These are phyloP conservation scores for Charina bottae DNA, from an alignment of 2,113 vertebrate genomes.

Conservation along the genomic window DNA sequence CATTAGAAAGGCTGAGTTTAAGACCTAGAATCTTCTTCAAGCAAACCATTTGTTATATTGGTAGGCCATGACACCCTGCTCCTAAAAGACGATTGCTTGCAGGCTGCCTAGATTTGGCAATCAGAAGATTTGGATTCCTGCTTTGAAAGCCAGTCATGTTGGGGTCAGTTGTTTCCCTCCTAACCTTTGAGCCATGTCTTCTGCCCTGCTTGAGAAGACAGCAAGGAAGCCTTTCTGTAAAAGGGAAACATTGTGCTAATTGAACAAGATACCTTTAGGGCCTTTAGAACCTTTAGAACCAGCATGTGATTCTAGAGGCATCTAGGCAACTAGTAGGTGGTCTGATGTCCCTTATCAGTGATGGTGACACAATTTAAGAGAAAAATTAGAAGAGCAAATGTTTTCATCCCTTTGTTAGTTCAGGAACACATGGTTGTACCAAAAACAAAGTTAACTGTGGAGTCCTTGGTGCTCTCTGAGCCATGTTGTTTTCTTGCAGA, in stretches of 20 bases:
- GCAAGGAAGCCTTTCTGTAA: not conserved
- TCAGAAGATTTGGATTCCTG: not conserved
- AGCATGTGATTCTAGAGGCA: not conserved
- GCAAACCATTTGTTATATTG: not conserved
- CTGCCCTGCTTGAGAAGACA: not conserved
- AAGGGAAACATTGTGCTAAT: not conserved
- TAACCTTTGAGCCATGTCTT: not conserved
- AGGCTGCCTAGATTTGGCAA: not conserved
- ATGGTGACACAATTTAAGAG: not conserved
- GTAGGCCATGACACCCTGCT: not conserved
- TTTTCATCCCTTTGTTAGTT: not conserved
- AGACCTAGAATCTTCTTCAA: not conserved
- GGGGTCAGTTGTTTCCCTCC: not conserved
- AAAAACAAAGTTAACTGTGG: fast-evolving
- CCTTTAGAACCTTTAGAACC: too few relatives aligned
- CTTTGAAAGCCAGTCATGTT: not conserved
- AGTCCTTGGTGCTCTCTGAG: too few relatives aligned
- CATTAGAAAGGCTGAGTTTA: not conserved
- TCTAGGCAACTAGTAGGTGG: not conserved
- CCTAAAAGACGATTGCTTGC: not conserved
- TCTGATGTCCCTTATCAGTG: not conserved
- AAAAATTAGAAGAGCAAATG: not conserved
- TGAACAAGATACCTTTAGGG: not conserved
- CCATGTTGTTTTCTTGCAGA: too few relatives aligned
- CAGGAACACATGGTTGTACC: not conserved